Evolutionary conservation across 2,888 invertebrate genomes (phyloP).

Genomic region (Cerceris ruficornis): DNA sequence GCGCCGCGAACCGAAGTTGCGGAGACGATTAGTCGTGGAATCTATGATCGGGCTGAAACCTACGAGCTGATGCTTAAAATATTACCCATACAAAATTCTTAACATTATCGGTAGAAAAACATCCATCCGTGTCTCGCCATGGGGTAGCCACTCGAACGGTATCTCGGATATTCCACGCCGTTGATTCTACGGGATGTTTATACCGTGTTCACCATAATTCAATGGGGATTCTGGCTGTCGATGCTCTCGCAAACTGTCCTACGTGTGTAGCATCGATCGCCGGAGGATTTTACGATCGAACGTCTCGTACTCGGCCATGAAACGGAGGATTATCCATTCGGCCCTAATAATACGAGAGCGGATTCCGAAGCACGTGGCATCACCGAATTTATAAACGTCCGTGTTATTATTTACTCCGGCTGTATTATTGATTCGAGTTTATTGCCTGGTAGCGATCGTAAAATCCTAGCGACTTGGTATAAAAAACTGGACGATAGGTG

Average conservation of each 20-base stretch:
- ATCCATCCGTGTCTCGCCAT: background rate
- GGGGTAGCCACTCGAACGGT: background rate
- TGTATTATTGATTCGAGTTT: conserved; percentile 62
- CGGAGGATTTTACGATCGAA: conserved; percentile 54
- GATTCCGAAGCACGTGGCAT: conserved; percentile 6
- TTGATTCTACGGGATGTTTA: conserved; percentile 57
- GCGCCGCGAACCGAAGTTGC: background rate
- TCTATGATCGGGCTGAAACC: too few relatives aligned
- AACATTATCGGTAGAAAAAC: too few relatives aligned
- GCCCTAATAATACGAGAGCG: conserved; percentile 5
- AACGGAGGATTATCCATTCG: conserved; percentile 27
- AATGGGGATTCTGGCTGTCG: conserved; percentile 51
- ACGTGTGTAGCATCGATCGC: conserved; percentile 56
- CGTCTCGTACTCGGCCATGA: conserved; percentile 1
- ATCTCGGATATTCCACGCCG: conserved; percentile 15
- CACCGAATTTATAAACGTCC: conserved; percentile 6
- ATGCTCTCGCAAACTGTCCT: conserved; percentile 58
- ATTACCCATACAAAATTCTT: background rate
- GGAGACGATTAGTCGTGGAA: too few relatives aligned
- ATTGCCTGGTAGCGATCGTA: conserved; percentile 33
- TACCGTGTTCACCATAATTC: conserved; percentile 63
- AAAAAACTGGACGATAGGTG: conserved; percentile 7
- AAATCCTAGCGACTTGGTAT: conserved; percentile 13
- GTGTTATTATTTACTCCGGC: conserved; percentile 49
- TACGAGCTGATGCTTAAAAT: background rate